These are phyloP conservation scores for Gisinianus flammeolus DNA, from an alignment of 2,888 invertebrate species.

Conservation along the genomic window DNA sequence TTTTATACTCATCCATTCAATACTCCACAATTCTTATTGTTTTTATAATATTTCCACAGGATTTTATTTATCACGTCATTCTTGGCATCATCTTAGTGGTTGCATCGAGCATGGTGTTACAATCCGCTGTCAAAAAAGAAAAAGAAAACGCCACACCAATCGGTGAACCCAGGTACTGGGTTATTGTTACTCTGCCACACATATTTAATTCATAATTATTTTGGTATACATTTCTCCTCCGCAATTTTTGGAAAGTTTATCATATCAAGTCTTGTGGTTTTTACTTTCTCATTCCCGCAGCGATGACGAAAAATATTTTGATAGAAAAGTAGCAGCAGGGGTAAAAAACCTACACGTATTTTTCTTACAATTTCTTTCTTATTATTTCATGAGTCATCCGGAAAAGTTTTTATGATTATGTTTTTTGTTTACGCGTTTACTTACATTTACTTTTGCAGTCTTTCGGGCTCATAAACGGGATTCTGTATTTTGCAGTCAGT, in stretches of 20 bases:
- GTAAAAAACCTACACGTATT: slow-evolving; percentile 38
- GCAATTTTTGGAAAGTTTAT: no score
- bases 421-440: neutral
- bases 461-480: slow-evolving; percentile 45
- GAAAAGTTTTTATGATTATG: neutral
- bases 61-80: slow-evolving; percentile 46
- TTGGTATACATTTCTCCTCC: no score
- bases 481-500: slow-evolving; percentile 43
- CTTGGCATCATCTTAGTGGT: slow-evolving; percentile 46
- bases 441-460: slow-evolving; percentile 33
- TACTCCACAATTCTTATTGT: neutral
- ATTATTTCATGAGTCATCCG: neutral
- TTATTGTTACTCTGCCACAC: no score
- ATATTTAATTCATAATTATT: no score
- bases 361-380: neutral
- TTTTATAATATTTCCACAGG: slow-evolving; percentile 34
- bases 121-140: slow-evolving; percentile 40
- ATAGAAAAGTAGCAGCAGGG: slow-evolving; percentile 45
- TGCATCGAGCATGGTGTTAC: slow-evolving; percentile 45
- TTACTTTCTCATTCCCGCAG: no score
- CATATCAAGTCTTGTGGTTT: no score
- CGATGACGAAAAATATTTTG: slow-evolving; percentile 1
- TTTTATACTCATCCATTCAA: neutral
- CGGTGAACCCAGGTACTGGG: no score
- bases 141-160: no score